phyloP scores from a whole-genome alignment of 2,888 invertebrate genomes.

The Yponomeuta evonymella region DNA sequence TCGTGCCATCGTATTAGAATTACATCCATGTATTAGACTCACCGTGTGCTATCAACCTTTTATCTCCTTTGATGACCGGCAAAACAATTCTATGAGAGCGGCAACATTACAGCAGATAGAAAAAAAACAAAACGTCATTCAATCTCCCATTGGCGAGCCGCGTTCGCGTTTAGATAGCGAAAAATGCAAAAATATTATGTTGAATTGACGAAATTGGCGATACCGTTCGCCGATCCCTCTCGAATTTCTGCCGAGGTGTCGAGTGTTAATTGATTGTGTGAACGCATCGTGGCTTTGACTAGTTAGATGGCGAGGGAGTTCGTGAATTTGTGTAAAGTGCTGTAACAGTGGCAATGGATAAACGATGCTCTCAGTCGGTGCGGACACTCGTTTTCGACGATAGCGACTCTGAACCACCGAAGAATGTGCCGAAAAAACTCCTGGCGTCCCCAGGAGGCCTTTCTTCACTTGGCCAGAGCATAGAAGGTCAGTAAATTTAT shows the following conservation, averaged over 20 bases:
- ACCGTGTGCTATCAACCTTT: not conserved
- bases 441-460: constrained; percentile 50
- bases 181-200: constrained; percentile 34
- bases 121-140: constrained; percentile 35
- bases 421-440: constrained; percentile 60
- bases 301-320: constrained; percentile 59
- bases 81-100: not conserved
- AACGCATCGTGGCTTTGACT: not conserved
- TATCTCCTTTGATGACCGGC: not conserved
- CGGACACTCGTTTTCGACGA: constrained; percentile 87
- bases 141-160: constrained; percentile 53
- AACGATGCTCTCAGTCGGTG: constrained; percentile 82
- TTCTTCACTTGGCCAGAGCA: constrained; percentile 60
- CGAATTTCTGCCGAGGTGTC: not conserved
- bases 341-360: constrained; percentile 67
- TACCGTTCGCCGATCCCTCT: not conserved
- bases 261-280: not conserved
- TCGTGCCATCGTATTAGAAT: not conserved
- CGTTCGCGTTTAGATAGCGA: constrained; percentile 57
- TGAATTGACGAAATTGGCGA: constrained; percentile 12
- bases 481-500: constrained; percentile 51
- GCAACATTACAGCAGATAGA: not conserved
- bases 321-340: constrained; percentile 58
- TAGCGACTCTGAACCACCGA: constrained; percentile 75
- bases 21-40: not conserved